Evolutionary conservation across 2,113 vertebrate genomes (phyloP).

Genomic region (Xerus inauris): DNA sequence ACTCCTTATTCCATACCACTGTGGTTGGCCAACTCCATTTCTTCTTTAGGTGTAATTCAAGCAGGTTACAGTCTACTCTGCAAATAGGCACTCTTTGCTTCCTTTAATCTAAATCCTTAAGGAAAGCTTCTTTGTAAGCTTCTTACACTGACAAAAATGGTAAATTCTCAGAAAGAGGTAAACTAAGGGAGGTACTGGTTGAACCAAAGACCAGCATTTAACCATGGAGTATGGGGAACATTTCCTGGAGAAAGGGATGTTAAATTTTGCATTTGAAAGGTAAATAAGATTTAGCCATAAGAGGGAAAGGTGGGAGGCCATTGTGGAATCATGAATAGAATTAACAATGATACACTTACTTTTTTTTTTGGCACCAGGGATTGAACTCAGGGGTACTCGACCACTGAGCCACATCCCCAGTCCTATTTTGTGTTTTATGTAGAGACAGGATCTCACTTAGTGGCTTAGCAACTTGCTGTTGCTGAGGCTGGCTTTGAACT

Average conservation of each 20-base stretch:
- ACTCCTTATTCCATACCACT: neutral
- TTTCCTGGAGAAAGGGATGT: neutral
- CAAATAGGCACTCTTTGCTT: conserved; percentile 2
- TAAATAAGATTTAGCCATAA: neutral
- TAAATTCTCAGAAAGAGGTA: conserved; percentile 43
- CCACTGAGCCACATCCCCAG: no score
- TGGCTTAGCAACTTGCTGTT: no score
- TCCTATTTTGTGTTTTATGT: no score
- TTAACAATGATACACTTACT: neutral
- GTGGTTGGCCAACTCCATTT: neutral
- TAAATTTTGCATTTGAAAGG: conserved; percentile 16
- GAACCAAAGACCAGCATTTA: neutral
- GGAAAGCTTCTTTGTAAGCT: neutral
- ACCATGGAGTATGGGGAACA: neutral
- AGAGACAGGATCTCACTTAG: no score
- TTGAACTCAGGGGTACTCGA: no score
- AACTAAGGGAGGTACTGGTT: neutral
- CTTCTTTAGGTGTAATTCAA: conserved; percentile 45
- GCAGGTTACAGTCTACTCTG: neutral
- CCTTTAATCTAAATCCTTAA: neutral
- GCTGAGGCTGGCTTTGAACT: no score
- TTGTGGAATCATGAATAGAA: conserved; percentile 22
- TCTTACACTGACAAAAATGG: neutral
- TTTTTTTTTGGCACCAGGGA: no score
- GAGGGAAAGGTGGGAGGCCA: neutral